Conservation (phyloP, 92 coral and sea anemone species). For the Scolanthus callimorphus region DNA sequence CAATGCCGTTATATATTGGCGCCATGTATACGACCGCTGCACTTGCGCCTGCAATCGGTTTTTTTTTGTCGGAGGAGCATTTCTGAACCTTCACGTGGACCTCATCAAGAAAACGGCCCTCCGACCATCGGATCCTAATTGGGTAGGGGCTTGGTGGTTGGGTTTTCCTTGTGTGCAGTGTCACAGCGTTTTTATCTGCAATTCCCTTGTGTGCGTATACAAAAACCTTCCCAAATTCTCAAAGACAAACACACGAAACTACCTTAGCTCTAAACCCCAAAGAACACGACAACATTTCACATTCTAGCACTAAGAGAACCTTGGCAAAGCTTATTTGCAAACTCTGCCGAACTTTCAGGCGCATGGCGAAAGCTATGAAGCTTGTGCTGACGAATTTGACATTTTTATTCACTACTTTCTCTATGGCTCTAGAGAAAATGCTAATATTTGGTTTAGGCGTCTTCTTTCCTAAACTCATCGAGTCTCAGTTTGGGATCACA, state of each 20-base stretch:
- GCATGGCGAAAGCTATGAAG: conserved; percentile 8
- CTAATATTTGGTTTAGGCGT: conserved; percentile 29
- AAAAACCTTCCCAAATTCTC: conserved; percentile 29
- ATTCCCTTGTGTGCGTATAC: conserved; percentile 34
- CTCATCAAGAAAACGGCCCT: not conserved
- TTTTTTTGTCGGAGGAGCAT: conserved; percentile 32
- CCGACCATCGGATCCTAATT: conserved; percentile 30
- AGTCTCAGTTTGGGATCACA: conserved; percentile 36
- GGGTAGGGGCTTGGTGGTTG: conserved; percentile 58
- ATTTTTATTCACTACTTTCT: conserved; percentile 6
- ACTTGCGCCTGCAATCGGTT: conserved; percentile 41
- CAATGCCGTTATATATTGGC: conserved; percentile 34
- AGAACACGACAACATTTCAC: not conserved
- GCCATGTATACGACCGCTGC: conserved; percentile 37
- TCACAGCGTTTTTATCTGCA: conserved; percentile 23
- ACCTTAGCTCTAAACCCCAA: too few relatives aligned
- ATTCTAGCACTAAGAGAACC: conserved; percentile 7
- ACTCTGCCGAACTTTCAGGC: conserved; percentile 7
- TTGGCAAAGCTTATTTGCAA: conserved; percentile 3
- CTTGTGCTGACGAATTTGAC: conserved; percentile 7
- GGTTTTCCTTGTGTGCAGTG: conserved; percentile 38
- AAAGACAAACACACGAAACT: too few relatives aligned
- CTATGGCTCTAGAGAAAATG: conserved; percentile 14
- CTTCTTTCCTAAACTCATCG: conserved; percentile 42
- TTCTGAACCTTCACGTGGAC: conserved; percentile 25